These are phyloP conservation scores for Drosophila nannoptera DNA, from an alignment of 1,140 invertebrate genomes.

Conservation along the genomic window DNA sequence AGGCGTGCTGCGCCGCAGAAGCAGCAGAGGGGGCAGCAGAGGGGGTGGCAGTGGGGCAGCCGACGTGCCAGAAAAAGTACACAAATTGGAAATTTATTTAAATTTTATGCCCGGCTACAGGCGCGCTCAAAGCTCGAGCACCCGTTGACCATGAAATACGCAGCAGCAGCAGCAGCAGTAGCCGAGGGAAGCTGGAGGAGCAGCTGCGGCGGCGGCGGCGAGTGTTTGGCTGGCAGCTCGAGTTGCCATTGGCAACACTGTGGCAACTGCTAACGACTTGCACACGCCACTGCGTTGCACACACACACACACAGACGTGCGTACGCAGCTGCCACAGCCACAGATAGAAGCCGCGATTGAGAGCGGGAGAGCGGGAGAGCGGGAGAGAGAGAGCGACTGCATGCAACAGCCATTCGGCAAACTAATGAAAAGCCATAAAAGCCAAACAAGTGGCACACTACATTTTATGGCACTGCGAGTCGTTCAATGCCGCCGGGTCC, in stretches of 20 bases:
- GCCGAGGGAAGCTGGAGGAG: not conserved
- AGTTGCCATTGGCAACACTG: conserved; percentile 43
- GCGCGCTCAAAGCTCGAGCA: conserved; percentile 24
- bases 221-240: conserved; percentile 19
- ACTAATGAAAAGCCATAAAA: conserved; percentile 75
- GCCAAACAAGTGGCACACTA: conserved; percentile 73
- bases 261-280: conserved; percentile 33
- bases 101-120: conserved; percentile 57
- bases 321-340: conserved; percentile 14
- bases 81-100: conserved; percentile 76
- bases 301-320: not conserved
- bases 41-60: conserved; percentile 25
- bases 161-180: not conserved
- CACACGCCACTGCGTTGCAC: conserved; percentile 11
- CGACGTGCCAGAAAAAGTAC: conserved; percentile 35
- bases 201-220: too few relatives aligned
- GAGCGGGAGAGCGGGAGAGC: not conserved
- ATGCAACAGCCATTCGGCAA: conserved; percentile 47
- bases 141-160: conserved; percentile 46
- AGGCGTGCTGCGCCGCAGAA: conserved; percentile 30
- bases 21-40: conserved; percentile 33
- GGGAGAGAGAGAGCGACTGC: not conserved
- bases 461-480: conserved; percentile 57
- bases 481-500: conserved; percentile 25
- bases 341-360: not conserved